These are phyloP conservation scores for Xylota segnis DNA, from an alignment of 2,888 invertebrate species.

Conservation along the genomic window DNA sequence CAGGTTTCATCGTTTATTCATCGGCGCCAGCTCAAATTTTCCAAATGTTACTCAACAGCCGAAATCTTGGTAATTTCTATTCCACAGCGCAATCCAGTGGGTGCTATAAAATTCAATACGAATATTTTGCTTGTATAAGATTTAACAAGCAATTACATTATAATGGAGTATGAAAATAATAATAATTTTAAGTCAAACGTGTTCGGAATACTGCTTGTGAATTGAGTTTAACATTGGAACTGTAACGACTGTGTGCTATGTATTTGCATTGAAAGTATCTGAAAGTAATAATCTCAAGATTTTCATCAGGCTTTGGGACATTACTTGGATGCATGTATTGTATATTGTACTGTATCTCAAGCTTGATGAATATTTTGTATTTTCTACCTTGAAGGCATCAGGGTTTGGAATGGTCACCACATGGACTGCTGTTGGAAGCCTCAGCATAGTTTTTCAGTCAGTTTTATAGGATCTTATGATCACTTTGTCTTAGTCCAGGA, in stretches of 20 bases:
- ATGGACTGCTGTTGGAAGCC: too few relatives aligned
- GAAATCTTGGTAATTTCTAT: conserved; percentile 8
- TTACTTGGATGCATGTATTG: too few relatives aligned
- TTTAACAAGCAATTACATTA: conserved; percentile 21
- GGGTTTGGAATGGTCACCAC: too few relatives aligned
- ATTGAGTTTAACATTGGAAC: background rate
- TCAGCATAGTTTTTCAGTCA: too few relatives aligned
- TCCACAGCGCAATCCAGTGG: background rate
- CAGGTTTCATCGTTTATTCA: conserved; percentile 1
- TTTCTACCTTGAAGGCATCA: too few relatives aligned
- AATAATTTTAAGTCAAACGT: conserved; percentile 12
- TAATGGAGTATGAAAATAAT: conserved; percentile 27
- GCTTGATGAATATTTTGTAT: too few relatives aligned
- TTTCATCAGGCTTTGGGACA: too few relatives aligned
- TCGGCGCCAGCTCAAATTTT: background rate
- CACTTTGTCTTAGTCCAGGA: too few relatives aligned
- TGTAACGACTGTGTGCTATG: background rate
- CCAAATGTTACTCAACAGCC: background rate
- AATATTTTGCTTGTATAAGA: conserved; percentile 2
- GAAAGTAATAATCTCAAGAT: too few relatives aligned
- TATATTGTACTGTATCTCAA: too few relatives aligned
- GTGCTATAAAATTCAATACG: conserved; percentile 1
- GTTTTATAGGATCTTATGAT: too few relatives aligned
- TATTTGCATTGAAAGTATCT: too few relatives aligned
- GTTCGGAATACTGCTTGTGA: background rate